Evolutionary conservation across 2,113 vertebrate species (phyloP).

Genomic region (Grantiella picta): DNA sequence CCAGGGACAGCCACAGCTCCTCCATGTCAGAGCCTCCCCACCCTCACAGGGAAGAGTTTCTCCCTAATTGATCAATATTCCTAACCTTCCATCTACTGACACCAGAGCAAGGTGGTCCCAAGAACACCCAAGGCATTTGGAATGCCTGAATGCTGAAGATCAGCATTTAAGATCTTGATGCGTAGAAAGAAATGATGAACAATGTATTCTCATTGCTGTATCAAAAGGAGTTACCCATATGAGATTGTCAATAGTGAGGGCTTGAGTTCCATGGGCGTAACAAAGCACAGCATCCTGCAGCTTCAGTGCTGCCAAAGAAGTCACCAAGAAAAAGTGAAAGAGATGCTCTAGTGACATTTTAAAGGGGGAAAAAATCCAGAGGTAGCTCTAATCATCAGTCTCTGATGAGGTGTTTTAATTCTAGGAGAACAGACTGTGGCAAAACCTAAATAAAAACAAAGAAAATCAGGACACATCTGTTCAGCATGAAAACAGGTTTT

Average conservation of each 20-base stretch:
- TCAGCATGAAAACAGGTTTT: background rate
- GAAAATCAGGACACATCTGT: background rate
- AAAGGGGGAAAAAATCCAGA: rapidly evolving
- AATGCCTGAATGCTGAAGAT: background rate
- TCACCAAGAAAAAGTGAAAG: background rate
- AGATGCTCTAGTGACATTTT: background rate
- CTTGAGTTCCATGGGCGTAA: background rate
- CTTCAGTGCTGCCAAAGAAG: background rate
- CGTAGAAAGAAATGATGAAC: background rate
- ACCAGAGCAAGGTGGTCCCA: rapidly evolving
- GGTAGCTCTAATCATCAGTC: background rate
- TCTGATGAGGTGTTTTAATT: constrained; percentile 11
- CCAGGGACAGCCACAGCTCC: background rate
- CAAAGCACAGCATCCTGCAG: background rate
- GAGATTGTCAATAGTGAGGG: background rate
- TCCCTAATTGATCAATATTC: background rate
- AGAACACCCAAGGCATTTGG: background rate
- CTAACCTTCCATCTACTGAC: rapidly evolving
- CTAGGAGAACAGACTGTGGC: background rate
- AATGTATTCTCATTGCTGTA: background rate
- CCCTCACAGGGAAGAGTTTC: background rate
- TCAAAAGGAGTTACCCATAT: background rate
- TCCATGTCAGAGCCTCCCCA: background rate
- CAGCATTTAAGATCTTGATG: too few species aligned
- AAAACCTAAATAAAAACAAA: constrained; percentile 13